These are phyloP conservation scores for Drosophila pseudoananassae DNA, from an alignment of 1,140 invertebrate species.

Conservation along the genomic window DNA sequence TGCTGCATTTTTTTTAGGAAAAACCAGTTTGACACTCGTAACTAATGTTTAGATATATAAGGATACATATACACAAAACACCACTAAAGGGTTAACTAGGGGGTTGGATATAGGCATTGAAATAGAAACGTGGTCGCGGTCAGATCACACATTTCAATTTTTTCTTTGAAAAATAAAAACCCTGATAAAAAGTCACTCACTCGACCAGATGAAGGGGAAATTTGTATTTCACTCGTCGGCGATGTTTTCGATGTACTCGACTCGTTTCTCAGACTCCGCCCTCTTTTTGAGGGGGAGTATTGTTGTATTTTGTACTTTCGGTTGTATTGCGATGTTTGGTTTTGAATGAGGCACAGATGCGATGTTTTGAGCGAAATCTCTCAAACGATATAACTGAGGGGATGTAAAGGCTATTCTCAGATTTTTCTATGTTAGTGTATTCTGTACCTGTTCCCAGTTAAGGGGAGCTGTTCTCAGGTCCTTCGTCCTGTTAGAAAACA, in stretches of 20 bases:
- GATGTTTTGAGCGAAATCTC: constrained; percentile 28
- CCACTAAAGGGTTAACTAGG: constrained; percentile 37
- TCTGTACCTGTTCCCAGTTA: neutral
- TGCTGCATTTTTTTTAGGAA: constrained; percentile 19
- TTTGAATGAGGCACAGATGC: constrained; percentile 38
- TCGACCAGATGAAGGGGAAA: constrained; percentile 30
- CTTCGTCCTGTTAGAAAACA: constrained; percentile 51
- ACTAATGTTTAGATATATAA: constrained; percentile 20
- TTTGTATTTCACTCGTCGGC: constrained; percentile 52
- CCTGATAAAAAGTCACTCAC: constrained; percentile 24
- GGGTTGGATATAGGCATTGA: constrained; percentile 28
- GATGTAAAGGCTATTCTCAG: neutral
- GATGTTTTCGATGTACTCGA: constrained; percentile 59
- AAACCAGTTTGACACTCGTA: constrained; percentile 24
- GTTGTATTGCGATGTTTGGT: constrained; percentile 44
- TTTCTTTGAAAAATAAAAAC: neutral
- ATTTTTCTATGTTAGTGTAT: constrained; percentile 26
- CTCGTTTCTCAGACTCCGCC: constrained; percentile 61
- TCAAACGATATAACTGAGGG: constrained; percentile 6
- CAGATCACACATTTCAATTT: constrained; percentile 22
- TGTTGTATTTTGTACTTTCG: too few species aligned
- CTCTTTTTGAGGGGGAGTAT: constrained; percentile 68
- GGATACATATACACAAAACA: neutral
- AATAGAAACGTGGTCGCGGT: constrained; percentile 42
- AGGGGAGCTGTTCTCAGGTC: constrained; percentile 61